phyloP scores from a whole-genome alignment of 2,888 invertebrate genomes.

The Steinernema scapterisci region DNA sequence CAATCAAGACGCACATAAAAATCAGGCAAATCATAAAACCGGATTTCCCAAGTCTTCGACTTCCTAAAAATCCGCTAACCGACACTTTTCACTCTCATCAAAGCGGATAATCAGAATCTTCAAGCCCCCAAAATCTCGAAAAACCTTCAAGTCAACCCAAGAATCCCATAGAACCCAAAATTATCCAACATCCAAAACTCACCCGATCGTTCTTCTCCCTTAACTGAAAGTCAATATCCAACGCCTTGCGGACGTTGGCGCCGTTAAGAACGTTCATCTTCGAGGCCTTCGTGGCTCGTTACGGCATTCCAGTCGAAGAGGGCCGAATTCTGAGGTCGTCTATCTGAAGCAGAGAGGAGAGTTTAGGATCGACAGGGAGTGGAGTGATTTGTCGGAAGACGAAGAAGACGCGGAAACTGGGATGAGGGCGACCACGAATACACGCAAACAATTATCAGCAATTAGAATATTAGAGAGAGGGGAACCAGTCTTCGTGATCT shows the following conservation, averaged over 20 bases:
- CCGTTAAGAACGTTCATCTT: conserved; percentile 31
- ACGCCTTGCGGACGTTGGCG: conserved; percentile 23
- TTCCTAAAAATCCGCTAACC: too few relatives aligned
- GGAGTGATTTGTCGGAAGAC: neutral
- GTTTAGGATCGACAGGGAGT: neutral
- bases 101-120: too few relatives aligned
- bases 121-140: too few relatives aligned
- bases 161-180: too few relatives aligned
- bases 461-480: conserved; percentile 3
- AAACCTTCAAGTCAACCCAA: too few relatives aligned
- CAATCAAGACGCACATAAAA: too few relatives aligned
- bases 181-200: too few relatives aligned
- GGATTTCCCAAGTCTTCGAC: too few relatives aligned
- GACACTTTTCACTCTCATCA: too few relatives aligned
- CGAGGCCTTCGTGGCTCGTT: conserved; percentile 21
- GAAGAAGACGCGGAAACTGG: neutral
- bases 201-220: conserved; percentile 29
- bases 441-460: conserved; percentile 11
- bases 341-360: neutral
- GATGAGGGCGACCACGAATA: too few relatives aligned
- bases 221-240: conserved; percentile 17
- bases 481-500: neutral
- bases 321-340: neutral
- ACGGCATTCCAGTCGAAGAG: conserved; percentile 20
- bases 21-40: too few relatives aligned